These are phyloP conservation scores for Epinephelus moara DNA, from an alignment of 2,113 vertebrate genomes.

Conservation along the genomic window DNA sequence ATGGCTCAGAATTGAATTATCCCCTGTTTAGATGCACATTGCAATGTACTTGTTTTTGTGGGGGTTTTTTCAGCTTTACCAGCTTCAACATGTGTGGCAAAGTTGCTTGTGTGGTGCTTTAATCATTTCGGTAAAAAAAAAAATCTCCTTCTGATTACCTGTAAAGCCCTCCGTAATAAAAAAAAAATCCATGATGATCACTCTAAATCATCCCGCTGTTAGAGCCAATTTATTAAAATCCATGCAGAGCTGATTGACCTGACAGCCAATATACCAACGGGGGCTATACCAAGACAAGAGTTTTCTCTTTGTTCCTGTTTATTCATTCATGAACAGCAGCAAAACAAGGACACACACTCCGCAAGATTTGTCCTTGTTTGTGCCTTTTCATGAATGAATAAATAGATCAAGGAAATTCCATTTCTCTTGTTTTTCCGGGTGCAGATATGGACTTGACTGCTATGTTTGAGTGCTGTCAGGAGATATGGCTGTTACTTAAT, in stretches of 20 bases:
- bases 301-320: constrained; percentile 66
- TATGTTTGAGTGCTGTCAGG: constrained; percentile 51
- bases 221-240: constrained; percentile 60
- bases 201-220: constrained; percentile 1
- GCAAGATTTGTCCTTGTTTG: constrained; percentile 76
- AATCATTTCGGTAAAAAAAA: constrained; percentile 17
- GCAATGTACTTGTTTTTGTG: constrained; percentile 6
- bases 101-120: not conserved
- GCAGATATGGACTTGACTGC: constrained; percentile 36
- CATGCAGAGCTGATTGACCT: constrained; percentile 45
- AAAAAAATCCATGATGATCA: constrained; percentile 10
- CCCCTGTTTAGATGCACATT: not conserved
- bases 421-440: constrained; percentile 33
- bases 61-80: not conserved
- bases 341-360: constrained; percentile 65
- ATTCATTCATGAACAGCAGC: constrained; percentile 72
- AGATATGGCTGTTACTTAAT: constrained; percentile 45
- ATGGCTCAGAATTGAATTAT: constrained; percentile 11
- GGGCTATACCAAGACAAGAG: constrained; percentile 26
- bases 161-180: constrained; percentile 3
- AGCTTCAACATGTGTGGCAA: not conserved
- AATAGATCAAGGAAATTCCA: constrained; percentile 70
- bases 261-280: not conserved
- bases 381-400: constrained; percentile 77
- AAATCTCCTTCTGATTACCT: constrained; percentile 22